Evolutionary conservation across 2,888 invertebrate genomes (phyloP).

Genomic region (Julus scanicus): DNA sequence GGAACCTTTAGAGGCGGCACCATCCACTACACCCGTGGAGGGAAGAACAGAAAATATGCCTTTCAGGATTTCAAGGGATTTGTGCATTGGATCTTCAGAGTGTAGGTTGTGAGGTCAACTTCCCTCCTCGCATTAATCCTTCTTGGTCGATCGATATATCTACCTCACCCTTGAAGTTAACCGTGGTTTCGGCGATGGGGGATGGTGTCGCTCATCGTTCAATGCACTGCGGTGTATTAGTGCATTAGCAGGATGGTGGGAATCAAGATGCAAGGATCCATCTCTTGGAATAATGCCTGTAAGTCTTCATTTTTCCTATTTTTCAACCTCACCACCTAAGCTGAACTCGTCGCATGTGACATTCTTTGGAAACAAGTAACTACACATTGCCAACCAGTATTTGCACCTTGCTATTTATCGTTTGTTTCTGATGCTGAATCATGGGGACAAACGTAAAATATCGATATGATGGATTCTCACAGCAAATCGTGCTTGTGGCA

Average conservation of each 20-base stretch:
- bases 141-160: conserved; percentile 27
- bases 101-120: conserved; percentile 38
- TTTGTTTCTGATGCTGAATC: background rate
- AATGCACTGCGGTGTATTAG: background rate
- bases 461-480: too few relatives aligned
- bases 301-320: background rate
- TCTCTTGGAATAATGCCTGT: conserved; percentile 19
- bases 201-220: background rate
- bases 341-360: background rate
- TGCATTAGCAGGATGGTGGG: background rate
- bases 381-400: background rate
- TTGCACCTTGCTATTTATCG: background rate
- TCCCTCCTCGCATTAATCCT: conserved; percentile 24
- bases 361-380: background rate
- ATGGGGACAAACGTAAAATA: background rate
- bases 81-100: background rate
- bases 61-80: conserved; percentile 3
- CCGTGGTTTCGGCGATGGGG: background rate
- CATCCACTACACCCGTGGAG: conserved; percentile 16
- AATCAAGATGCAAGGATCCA: background rate
- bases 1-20: background rate
- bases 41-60: background rate
- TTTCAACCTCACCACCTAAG: background rate
- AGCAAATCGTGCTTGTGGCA: too few relatives aligned
- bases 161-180: conserved; percentile 19